Evolutionary conservation across 2,113 vertebrate species (phyloP).

Genomic region (Leucosticte australis): DNA sequence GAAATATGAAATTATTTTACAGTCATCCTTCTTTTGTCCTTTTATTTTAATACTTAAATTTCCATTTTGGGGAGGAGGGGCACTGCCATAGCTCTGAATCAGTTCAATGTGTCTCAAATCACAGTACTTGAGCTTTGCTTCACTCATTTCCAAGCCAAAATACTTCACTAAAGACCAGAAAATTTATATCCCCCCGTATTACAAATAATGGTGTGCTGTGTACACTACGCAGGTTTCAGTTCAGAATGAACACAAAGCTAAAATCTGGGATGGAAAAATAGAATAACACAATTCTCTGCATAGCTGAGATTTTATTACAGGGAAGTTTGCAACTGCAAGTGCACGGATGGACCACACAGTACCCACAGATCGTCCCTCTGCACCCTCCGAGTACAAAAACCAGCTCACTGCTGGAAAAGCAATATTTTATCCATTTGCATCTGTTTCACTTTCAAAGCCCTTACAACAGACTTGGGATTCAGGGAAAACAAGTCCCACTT

Average conservation of each 20-base stretch:
- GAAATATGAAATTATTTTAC: constrained; percentile 59
- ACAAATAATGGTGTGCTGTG: constrained; percentile 5
- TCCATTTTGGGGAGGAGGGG: constrained; percentile 40
- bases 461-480: neutral
- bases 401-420: neutral
- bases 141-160: constrained; percentile 11
- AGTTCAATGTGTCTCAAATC: constrained; percentile 56
- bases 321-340: neutral
- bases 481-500: neutral
- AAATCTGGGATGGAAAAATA: neutral
- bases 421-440: neutral
- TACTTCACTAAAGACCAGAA: constrained; percentile 31
- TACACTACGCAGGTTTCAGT: constrained; percentile 13
- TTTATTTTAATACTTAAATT: constrained; percentile 61
- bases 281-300: neutral
- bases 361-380: rapidly evolving
- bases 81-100: neutral
- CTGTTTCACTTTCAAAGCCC: neutral
- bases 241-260: constrained; percentile 7
- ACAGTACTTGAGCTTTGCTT: neutral
- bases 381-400: rapidly evolving
- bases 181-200: constrained; percentile 20
- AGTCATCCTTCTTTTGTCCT: constrained; percentile 58
- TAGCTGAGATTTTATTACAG: neutral
- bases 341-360: rapidly evolving